Base-by-base conservation (phyloP, 2,888 invertebrate species). In the Octonoba sinensis region DNA sequence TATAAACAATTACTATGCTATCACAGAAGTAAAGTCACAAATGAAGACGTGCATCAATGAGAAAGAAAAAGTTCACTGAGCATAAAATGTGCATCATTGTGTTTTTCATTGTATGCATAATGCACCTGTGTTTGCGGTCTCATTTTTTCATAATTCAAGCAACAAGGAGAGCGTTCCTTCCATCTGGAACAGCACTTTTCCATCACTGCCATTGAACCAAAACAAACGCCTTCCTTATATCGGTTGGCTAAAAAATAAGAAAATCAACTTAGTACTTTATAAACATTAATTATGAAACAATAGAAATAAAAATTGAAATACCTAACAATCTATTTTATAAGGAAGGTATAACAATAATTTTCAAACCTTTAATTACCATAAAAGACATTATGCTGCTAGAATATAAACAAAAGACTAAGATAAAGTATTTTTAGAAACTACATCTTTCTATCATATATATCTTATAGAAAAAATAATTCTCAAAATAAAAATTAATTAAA, bases 161-260 rank as follows among this genome's bases (percentile, higher is more conserved):
- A 83, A 27, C 77, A 77, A n/a, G 66, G 24, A 20, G 83, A 83
- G 11, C 73, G 47, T 36, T 69, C 77, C 47, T 83, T 83, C 83
- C 83, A 83, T 49, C 69, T 67, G 13, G 67, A 57, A 44, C 83
- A 83, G 22, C 83, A 83, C 13, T 74, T 74, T 47, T 83, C 83
- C 83, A 83, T 77, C 18, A 73, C 56, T 16, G 64, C 49, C 72
- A 83, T 74, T 18, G 77, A 67, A 44, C 67, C 73, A 73, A 73
- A 77, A 54, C 83, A 83, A 4, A 73, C 83, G 16, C 77, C 83
- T 60, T 83, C 83, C 4, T 76, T 67, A 57, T 83, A 65, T 13
- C 76, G 76, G 64, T 83, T 83, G 1, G 83, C 83, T 83, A 24
- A 13, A 77, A 79, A 59, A 22, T 24, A 24, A 65, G 4, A 46